Evolutionary conservation across 2,797 vertebrate genomes (phyloP).

Genomic region (Triplophysa yarkandensis): DNA sequence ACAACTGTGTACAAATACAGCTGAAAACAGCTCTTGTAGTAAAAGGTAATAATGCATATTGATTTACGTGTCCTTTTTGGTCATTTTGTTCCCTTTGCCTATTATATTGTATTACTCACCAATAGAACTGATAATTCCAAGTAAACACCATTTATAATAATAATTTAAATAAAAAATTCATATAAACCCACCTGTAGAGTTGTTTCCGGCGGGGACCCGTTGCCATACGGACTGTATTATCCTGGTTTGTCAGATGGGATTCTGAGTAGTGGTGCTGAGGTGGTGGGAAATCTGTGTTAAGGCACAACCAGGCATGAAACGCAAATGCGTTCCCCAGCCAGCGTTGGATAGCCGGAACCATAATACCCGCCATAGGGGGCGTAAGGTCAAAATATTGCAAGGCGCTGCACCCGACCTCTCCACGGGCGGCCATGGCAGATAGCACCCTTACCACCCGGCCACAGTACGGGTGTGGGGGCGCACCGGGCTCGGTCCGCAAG

Average conservation of each 20-base stretch:
- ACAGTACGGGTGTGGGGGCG: slow-evolving; percentile 72
- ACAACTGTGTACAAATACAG: not conserved
- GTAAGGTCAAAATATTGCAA: slow-evolving; percentile 92
- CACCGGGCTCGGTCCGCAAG: slow-evolving; percentile 64
- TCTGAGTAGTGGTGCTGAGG: slow-evolving; percentile 52
- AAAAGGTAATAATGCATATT: no score
- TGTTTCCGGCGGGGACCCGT: slow-evolving; percentile 85
- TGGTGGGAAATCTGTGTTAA: slow-evolving; percentile 75
- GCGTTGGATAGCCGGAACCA: slow-evolving; percentile 90
- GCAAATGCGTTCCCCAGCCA: slow-evolving; percentile 90
- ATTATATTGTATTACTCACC: no score
- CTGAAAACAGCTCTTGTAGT: not conserved
- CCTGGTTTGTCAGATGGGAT: slow-evolving; percentile 47
- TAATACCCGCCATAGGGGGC: slow-evolving; percentile 94
- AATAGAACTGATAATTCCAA: no score
- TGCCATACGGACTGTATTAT: slow-evolving; percentile 65
- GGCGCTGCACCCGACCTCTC: slow-evolving; percentile 76
- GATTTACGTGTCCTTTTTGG: no score
- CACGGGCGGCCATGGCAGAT: slow-evolving; percentile 84
- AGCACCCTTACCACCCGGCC: slow-evolving; percentile 79
- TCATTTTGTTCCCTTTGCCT: no score
- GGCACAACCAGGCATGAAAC: slow-evolving; percentile 95
- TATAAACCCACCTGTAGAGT: slow-evolving; percentile 85
- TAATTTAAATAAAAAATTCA: not conserved
- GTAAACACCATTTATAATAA: not conserved